Base-by-base conservation (phyloP, 2,113 vertebrate species). In the Prionailurus viverrinus region DNA sequence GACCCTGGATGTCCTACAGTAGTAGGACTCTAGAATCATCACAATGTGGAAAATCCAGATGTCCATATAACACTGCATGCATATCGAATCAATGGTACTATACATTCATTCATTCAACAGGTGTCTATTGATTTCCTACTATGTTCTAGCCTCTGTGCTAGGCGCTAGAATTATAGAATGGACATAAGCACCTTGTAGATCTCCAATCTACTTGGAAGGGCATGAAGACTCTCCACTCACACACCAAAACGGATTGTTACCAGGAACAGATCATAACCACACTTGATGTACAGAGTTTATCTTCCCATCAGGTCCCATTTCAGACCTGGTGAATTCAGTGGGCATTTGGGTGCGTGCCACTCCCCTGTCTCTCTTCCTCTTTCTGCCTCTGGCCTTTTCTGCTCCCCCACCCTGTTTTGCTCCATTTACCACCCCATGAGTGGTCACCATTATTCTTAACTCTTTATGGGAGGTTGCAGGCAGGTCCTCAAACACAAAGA, bases 321-420 rank as follows among this genome's bases (percentile, higher is more conserved):
- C 7, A 74, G n/a, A 73, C 5, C 1, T 58, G 21, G 13, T 48
- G 21, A 61, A 6, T 55, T 80, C 63, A 15, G 7, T 18, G 45
- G 36, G 2, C n/a, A 65, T 25, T 36, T 48, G 18, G 15, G 15
- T 48, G 3, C 21, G 6, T 3, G 15, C 0, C 1, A 33, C 39
- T 39, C 65, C 25, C 1, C 3, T 16, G 2, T 36, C 18, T 80
- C 61, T 27, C 36, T 76, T 87, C 36, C 36, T 81, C n/a, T 87
- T 71, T 83, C 8, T 45, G 45, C 2, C 5, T 41, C 11, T 29
- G 3, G 3, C 3, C 16, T 76, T 66, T 79, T 66, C 7, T 71
- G 8, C n/a, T 69, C 0, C 12, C 4, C 7, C 2, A 27, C 21
- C 13, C 39, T 13, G 13, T 27, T 13, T 45, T 18, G 7, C n/a